These are phyloP conservation scores for Psittacula derbiana DNA, from an alignment of 2,797 vertebrate genomes.

Conservation along the genomic window DNA sequence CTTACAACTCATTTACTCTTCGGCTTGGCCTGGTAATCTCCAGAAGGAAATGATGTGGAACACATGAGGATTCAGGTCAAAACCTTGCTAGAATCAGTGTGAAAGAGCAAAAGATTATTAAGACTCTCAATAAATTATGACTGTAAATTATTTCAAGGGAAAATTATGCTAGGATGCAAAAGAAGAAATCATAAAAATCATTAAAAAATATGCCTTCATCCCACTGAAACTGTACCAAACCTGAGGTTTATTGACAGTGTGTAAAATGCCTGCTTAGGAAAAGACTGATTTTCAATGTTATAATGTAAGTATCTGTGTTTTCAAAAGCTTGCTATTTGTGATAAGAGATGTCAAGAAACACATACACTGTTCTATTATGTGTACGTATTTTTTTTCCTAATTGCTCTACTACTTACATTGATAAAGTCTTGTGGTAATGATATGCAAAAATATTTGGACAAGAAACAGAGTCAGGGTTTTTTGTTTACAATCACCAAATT, in stretches of 20 bases:
- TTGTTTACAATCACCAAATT: not conserved
- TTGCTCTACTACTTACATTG: not conserved
- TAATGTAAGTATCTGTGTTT: not conserved
- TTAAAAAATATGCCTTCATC: not conserved
- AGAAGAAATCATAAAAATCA: not conserved
- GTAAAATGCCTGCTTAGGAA: not conserved
- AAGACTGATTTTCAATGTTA: not conserved
- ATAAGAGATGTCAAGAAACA: not conserved
- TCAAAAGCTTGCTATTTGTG: not conserved
- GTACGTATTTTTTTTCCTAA: not conserved
- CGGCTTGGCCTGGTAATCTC: slow-evolving; percentile 64
- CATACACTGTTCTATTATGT: not conserved
- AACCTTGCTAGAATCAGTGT: slow-evolving; percentile 48
- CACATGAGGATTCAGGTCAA: slow-evolving; percentile 63
- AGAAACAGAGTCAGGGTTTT: not conserved
- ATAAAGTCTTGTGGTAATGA: not conserved
- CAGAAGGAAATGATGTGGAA: slow-evolving; percentile 71
- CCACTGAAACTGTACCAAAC: not conserved
- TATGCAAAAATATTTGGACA: not conserved
- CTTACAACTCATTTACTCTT: slow-evolving; percentile 72
- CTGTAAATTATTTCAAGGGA: slow-evolving; percentile 37
- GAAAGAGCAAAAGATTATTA: slow-evolving; percentile 59
- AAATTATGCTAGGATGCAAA: slow-evolving; percentile 11
- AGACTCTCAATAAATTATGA: slow-evolving; percentile 44
- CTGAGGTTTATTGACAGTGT: not conserved